Percentiles rank a stretch among this genome's conserved stretches.
phyloP scores from a whole-genome alignment of 2,888 invertebrate species.

The Penaeus monodon region DNA sequence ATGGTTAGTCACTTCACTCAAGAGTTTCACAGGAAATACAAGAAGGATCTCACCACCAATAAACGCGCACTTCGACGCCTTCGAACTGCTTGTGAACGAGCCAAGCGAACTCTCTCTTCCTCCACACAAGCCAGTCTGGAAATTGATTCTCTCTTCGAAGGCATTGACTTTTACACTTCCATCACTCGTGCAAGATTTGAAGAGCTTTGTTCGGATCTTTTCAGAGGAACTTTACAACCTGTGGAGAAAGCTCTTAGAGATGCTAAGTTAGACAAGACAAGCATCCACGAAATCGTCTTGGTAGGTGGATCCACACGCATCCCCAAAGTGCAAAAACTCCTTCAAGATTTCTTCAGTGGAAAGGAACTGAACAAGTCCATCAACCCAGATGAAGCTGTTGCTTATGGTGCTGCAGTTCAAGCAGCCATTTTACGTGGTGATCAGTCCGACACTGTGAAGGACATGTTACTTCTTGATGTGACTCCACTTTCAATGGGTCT shows the following conservation, averaged over 20 bases:
- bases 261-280: constrained; percentile 94
- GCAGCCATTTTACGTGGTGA: constrained; percentile 93
- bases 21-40: constrained; percentile 74
- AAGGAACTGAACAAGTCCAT: constrained; percentile 92
- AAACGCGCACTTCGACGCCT: constrained; percentile 82
- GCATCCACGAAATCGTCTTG: constrained; percentile 90
- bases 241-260: constrained; percentile 77
- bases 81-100: constrained; percentile 91
- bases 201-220: constrained; percentile 77
- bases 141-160: constrained; percentile 94
- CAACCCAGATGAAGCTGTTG: constrained; percentile 89
- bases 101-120: constrained; percentile 87
- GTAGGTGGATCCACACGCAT: constrained; percentile 98
- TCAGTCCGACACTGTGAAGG: constrained; percentile 77
- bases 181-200: constrained; percentile 87
- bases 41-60: constrained; percentile 4
- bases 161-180: constrained; percentile 95
- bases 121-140: constrained; percentile 93
- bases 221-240: constrained; percentile 72
- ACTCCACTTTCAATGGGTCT: constrained; percentile 91
- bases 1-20: constrained; percentile 77
- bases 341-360: constrained; percentile 88
- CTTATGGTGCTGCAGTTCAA: constrained; percentile 96
- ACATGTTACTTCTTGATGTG: constrained; percentile 90
- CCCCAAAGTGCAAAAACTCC: constrained; percentile 95